A percentile compares a stretch with the other conserved stretches of the same genome.
phyloP scores from a whole-genome alignment of 1,140 invertebrate genomes.

The Zophobas morio region DNA sequence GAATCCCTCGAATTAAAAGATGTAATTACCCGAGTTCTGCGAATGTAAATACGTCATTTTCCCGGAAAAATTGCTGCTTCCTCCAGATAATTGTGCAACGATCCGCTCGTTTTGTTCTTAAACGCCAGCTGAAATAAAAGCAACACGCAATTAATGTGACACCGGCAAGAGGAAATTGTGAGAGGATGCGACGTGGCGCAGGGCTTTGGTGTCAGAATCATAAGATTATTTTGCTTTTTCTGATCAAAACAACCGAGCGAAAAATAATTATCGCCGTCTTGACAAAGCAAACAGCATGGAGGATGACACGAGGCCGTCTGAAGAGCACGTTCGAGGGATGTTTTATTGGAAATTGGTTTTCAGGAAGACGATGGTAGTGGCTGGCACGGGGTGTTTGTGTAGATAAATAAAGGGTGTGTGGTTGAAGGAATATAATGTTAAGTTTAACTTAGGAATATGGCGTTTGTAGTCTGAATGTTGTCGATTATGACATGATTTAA shows the following conservation, averaged over 20 bases:
- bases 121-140: slow-evolving; percentile 7
- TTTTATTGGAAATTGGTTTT: neutral
- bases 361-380: neutral
- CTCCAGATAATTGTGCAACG: slow-evolving; percentile 9
- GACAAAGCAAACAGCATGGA: slow-evolving; percentile 11
- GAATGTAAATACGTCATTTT: slow-evolving; percentile 16
- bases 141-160: slow-evolving; percentile 28
- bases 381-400: no score
- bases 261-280: slow-evolving; percentile 28
- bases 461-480: no score
- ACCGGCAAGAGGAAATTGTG: slow-evolving; percentile 22
- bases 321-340: neutral
- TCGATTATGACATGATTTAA: no score
- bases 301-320: neutral
- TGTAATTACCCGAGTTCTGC: slow-evolving; percentile 10
- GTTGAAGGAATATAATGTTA: no score
- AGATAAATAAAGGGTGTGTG: no score
- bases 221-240: slow-evolving; percentile 20
- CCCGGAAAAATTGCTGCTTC: slow-evolving; percentile 23
- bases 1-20: slow-evolving; percentile 10
- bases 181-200: neutral
- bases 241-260: slow-evolving; percentile 11
- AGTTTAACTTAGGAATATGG: no score
- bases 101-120: neutral
- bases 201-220: slow-evolving; percentile 29